phyloP scores from a whole-genome alignment of 1,140 invertebrate species.

The Telenomus remus region DNA sequence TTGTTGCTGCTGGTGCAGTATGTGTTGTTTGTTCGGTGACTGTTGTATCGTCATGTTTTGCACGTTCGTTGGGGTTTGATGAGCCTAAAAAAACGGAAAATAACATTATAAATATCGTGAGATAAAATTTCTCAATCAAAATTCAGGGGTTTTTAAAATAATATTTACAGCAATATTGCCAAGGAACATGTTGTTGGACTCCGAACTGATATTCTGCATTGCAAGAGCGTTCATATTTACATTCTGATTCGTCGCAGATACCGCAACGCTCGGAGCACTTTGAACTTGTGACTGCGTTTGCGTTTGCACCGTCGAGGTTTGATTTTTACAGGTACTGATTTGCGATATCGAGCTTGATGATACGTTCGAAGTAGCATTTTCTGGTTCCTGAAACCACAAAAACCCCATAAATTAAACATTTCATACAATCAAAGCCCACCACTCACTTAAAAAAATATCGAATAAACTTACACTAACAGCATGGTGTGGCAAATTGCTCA shows the following conservation, averaged over 20 bases:
- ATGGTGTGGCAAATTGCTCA: slow-evolving; percentile 65
- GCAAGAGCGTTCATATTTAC: slow-evolving; percentile 58
- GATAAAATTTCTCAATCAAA: too few relatives aligned
- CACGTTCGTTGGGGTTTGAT: slow-evolving; percentile 62
- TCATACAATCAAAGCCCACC: slow-evolving; percentile 1
- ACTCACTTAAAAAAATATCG: neutral
- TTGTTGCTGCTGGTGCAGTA: slow-evolving; percentile 14
- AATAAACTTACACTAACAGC: slow-evolving; percentile 60
- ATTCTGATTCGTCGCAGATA: slow-evolving; percentile 61
- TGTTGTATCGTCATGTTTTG: slow-evolving; percentile 60
- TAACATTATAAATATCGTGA: neutral
- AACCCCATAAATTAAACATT: too few relatives aligned
- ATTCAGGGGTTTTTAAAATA: neutral
- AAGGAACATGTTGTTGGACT: slow-evolving; percentile 61
- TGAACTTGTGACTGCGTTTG: slow-evolving; percentile 70
- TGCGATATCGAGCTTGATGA: slow-evolving; percentile 62
- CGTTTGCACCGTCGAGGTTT: slow-evolving; percentile 70
- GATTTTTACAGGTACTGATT: slow-evolving; percentile 67
- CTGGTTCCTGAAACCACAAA: slow-evolving; percentile 63
- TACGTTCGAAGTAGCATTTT: slow-evolving; percentile 60
- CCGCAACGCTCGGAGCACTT: slow-evolving; percentile 53
- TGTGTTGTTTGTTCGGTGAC: slow-evolving; percentile 53
- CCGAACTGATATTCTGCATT: slow-evolving; percentile 53
- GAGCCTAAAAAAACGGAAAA: slow-evolving; percentile 39
- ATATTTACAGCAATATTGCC: slow-evolving; percentile 64